These are phyloP conservation scores for Formica selysi DNA, from an alignment of 1,140 invertebrate genomes.

Conservation along the genomic window DNA sequence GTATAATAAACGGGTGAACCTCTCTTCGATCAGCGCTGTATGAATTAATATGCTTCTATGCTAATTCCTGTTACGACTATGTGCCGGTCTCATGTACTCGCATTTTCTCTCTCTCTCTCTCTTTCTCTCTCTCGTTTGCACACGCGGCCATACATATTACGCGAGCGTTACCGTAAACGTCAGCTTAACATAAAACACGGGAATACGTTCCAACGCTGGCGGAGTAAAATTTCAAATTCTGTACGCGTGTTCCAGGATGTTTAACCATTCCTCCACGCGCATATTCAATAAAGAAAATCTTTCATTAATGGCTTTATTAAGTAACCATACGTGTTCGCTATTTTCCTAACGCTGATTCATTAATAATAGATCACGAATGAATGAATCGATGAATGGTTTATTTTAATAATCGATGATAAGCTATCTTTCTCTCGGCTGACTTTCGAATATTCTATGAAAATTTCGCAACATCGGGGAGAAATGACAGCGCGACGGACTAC, in stretches of 20 bases:
- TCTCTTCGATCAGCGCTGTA: slow-evolving; percentile 10
- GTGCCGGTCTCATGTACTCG: slow-evolving; percentile 29
- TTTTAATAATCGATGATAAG: no score
- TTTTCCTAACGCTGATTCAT: background rate
- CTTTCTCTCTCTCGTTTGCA: slow-evolving; percentile 35
- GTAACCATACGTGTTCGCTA: background rate
- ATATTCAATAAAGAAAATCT: background rate
- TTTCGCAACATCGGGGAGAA: slow-evolving; percentile 6
- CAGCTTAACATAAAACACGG: slow-evolving; percentile 43
- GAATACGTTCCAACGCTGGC: background rate
- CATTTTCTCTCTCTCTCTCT: background rate
- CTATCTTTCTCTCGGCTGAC: no score
- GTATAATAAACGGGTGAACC: slow-evolving; percentile 48
- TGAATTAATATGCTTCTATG: slow-evolving; percentile 66
- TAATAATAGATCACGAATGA: background rate
- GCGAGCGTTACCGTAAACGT: slow-evolving; percentile 46
- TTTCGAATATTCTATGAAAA: background rate
- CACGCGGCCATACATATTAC: slow-evolving; percentile 38
- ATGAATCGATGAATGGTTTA: background rate
- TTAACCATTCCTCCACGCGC: background rate
- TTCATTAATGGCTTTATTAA: background rate
- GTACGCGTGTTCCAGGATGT: background rate
- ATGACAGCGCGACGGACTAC: background rate
- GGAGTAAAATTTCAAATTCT: slow-evolving; percentile 43
- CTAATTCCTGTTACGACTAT: slow-evolving; percentile 53